A percentile compares a stretch with the other conserved stretches of the same genome.
Evolutionary conservation across 2,797 vertebrate genomes (phyloP).

Genomic region (Myotis findleyi): DNA sequence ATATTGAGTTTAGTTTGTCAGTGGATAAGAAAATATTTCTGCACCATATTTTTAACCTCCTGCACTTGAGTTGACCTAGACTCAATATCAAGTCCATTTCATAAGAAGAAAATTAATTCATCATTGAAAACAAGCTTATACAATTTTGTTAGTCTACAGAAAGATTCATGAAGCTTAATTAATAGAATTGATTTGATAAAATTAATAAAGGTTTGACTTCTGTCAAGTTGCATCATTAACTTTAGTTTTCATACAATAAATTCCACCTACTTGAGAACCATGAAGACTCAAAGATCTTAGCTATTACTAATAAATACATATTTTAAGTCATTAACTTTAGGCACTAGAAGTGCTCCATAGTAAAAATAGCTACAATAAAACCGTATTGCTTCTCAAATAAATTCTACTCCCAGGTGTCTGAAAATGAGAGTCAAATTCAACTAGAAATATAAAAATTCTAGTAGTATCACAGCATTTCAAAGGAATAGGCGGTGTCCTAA

Average conservation of each 20-base stretch:
- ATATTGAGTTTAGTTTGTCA: slow-evolving; percentile 24
- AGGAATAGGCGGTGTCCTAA: background rate
- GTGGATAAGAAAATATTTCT: slow-evolving; percentile 17
- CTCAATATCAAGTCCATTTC: slow-evolving; percentile 21
- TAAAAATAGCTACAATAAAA: slow-evolving; percentile 35
- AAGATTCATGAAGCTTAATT: slow-evolving; percentile 8
- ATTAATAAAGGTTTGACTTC: background rate
- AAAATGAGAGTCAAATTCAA: slow-evolving; percentile 47
- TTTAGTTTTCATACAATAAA: background rate
- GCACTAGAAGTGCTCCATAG: background rate
- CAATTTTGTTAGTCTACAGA: background rate
- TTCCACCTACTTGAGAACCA: background rate
- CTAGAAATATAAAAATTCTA: slow-evolving; percentile 23
- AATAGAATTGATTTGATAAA: background rate
- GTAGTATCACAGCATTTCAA: background rate
- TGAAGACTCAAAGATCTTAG: background rate
- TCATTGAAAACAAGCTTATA: background rate
- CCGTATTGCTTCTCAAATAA: background rate
- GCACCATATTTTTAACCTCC: slow-evolving; percentile 16
- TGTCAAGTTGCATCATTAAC: background rate
- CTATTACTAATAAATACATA: slow-evolving; percentile 4
- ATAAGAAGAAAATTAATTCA: slow-evolving; percentile 61
- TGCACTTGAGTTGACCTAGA: background rate
- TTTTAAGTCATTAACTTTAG: slow-evolving; percentile 16
- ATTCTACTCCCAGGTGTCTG: background rate